phyloP scores from a whole-genome alignment of 2,113 vertebrate genomes.

The Poeciliopsis turrubarensis region DNA sequence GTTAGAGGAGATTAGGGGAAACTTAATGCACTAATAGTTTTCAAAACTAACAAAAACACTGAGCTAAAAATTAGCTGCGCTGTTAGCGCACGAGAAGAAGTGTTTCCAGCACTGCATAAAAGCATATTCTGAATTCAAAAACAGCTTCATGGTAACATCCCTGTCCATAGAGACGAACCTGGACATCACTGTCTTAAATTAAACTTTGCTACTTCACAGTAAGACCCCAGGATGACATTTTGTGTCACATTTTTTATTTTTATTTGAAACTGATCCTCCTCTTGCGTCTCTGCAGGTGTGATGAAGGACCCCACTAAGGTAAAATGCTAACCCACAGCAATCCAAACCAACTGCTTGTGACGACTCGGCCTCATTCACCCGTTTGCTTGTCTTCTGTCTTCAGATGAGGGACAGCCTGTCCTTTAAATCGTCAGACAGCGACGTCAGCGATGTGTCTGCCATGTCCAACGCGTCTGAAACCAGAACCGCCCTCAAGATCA shows the following conservation, averaged over 20 bases:
- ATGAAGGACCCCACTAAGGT: slow-evolving; percentile 92
- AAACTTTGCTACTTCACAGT: not conserved
- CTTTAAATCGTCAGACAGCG: slow-evolving; percentile 92
- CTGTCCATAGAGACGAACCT: not conserved
- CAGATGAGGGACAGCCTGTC: slow-evolving; percentile 76
- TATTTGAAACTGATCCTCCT: slow-evolving; percentile 10
- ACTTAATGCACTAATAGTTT: no score
- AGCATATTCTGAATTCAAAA: not conserved
- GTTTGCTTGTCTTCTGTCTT: not conserved
- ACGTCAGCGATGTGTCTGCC: slow-evolving; percentile 90
- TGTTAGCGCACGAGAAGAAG: no score
- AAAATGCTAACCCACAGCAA: slow-evolving; percentile 31
- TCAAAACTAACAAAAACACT: no score
- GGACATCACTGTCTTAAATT: not conserved
- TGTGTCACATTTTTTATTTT: not conserved
- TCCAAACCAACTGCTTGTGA: not conserved
- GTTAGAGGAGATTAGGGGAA: no score
- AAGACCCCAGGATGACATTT: no score
- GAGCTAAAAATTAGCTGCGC: no score
- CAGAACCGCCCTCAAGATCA: slow-evolving; percentile 84
- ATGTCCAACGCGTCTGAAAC: slow-evolving; percentile 86
- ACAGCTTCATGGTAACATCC: no score
- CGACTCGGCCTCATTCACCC: not conserved
- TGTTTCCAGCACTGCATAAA: no score
- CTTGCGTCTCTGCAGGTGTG: slow-evolving; percentile 81